These are phyloP conservation scores for Drosophila rufa DNA, from an alignment of 1,140 invertebrate genomes.

Conservation along the genomic window DNA sequence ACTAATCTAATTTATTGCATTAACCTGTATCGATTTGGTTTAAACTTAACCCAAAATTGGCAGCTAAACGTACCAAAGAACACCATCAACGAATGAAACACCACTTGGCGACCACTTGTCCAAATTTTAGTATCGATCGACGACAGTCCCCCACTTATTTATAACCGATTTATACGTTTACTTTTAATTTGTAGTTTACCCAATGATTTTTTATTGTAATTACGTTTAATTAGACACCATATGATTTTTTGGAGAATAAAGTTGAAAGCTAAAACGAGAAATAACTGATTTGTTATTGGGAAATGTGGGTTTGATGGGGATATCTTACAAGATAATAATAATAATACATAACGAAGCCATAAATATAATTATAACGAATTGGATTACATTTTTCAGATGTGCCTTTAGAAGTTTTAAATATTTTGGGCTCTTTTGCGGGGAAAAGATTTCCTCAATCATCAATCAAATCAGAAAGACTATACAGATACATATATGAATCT, in stretches of 20 bases:
- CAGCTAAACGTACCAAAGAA: slow-evolving; percentile 85
- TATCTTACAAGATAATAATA: too few relatives aligned
- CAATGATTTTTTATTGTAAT: slow-evolving; percentile 55
- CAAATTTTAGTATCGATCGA: slow-evolving; percentile 42
- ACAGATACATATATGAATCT: too few relatives aligned
- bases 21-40: slow-evolving; percentile 56
- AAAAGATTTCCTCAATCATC: too few relatives aligned
- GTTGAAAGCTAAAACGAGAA: slow-evolving; percentile 61
- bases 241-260: slow-evolving; percentile 72
- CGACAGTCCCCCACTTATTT: slow-evolving; percentile 35
- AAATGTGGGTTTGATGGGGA: too few relatives aligned
- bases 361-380: too few relatives aligned
- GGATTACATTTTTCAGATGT: not conserved
- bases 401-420: not conserved
- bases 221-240: slow-evolving; percentile 36
- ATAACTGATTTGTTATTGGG: not conserved
- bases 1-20: slow-evolving; percentile 58
- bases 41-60: slow-evolving; percentile 72
- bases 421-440: too few relatives aligned
- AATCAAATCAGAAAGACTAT: too few relatives aligned
- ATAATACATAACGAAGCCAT: too few relatives aligned
- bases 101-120: slow-evolving; percentile 55
- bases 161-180: slow-evolving; percentile 40
- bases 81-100: slow-evolving; percentile 37
- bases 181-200: slow-evolving; percentile 37